Evolutionary conservation across 2,113 vertebrate genomes (phyloP).

Genomic region (Poeciliopsis retropinna): DNA sequence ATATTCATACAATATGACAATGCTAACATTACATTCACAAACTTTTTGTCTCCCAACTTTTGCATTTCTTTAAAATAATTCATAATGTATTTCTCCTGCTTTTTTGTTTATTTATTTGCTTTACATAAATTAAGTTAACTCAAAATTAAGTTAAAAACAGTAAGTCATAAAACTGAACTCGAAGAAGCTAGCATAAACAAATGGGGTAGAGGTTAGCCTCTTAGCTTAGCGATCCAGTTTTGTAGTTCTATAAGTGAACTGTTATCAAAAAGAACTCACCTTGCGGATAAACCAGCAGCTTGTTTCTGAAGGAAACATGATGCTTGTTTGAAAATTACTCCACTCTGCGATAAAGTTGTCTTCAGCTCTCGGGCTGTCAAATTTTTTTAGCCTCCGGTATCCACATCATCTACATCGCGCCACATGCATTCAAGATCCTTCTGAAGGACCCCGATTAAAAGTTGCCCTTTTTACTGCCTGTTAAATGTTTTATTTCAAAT

Average conservation of each 20-base stretch:
- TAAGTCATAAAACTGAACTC: neutral
- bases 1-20: neutral
- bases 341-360: neutral
- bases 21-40: neutral
- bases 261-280: slow-evolving; percentile 63
- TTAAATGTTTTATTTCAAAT: neutral
- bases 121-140: neutral
- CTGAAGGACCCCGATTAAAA: slow-evolving; percentile 51
- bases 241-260: neutral
- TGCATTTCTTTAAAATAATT: too few species aligned
- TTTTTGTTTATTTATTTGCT: neutral
- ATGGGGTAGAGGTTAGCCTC: slow-evolving; percentile 19
- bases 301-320: slow-evolving; percentile 73
- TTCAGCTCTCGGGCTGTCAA: slow-evolving; percentile 27
- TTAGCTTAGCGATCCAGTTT: neutral
- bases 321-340: neutral
- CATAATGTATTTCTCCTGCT: neutral
- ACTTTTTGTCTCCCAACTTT: neutral
- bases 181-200: slow-evolving; percentile 31
- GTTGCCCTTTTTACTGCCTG: slow-evolving; percentile 64
- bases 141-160: neutral
- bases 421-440: slow-evolving; percentile 78
- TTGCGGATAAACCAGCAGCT: slow-evolving; percentile 80
- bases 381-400: slow-evolving; percentile 38
- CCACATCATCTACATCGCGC: slow-evolving; percentile 73